Conservation (phyloP, 2,888 invertebrate genomes). For the Polylopha cassiicola region DNA sequence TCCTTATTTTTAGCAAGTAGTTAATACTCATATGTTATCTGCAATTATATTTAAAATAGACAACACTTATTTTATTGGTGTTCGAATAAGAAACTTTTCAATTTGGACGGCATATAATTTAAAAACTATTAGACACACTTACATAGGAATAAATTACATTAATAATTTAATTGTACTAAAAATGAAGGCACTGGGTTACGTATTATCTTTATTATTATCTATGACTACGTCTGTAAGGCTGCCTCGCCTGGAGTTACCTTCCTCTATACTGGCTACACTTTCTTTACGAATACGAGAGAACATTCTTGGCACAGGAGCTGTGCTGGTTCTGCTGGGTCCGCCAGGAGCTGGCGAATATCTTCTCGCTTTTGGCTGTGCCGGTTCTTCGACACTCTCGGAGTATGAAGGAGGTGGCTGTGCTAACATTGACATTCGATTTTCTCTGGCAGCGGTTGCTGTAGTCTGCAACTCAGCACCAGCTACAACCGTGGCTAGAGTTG, state of each 20-base stretch:
- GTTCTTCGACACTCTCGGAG: constrained; percentile 50
- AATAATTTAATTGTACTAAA: too few species aligned
- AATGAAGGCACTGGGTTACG: constrained; percentile 55
- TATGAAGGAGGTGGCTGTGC: constrained; percentile 69
- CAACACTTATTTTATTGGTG: constrained; percentile 22
- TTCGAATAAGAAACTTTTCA: constrained; percentile 20
- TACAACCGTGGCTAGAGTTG: constrained; percentile 65
- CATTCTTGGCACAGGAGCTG: constrained; percentile 64
- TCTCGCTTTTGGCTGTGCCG: constrained; percentile 49
- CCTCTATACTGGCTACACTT: constrained; percentile 46
- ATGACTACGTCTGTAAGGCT: constrained; percentile 72
- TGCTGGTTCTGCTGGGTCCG: constrained; percentile 49
- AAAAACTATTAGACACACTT: constrained; percentile 28
- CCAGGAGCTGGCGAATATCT: constrained; percentile 65
- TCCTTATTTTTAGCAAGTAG: too few species aligned
- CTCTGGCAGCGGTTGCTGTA: constrained; percentile 62
- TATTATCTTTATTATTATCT: constrained; percentile 69
- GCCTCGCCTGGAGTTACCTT: constrained; percentile 53
- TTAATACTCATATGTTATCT: too few species aligned
- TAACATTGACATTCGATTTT: constrained; percentile 64
- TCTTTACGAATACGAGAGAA: constrained; percentile 65
- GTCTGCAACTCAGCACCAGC: constrained; percentile 66
- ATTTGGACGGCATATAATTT: constrained; percentile 51
- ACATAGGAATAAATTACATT: constrained; percentile 37
- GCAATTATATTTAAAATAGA: constrained; percentile 19